Percentiles rank a stretch among this genome's conserved stretches.
phyloP scores from a whole-genome alignment of 1,140 invertebrate species.

The Rhizoglyphus robini region DNA sequence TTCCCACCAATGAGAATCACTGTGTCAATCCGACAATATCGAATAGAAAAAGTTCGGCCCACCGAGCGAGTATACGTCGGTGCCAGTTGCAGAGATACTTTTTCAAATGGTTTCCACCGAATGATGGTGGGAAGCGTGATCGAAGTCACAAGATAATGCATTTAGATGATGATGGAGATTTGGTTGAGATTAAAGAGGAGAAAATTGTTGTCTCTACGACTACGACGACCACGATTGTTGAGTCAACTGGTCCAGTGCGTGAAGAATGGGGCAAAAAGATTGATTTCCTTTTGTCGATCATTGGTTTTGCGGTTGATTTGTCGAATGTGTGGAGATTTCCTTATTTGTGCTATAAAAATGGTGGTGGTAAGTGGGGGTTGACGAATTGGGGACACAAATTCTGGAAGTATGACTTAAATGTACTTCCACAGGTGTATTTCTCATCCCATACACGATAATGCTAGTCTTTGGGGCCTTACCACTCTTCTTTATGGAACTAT shows the following conservation, averaged over 20 bases:
- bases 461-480: constrained; percentile 42
- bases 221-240: background rate
- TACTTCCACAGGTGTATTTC: constrained; percentile 41
- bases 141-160: background rate
- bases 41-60: background rate
- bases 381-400: background rate
- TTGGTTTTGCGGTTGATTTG: constrained; percentile 71
- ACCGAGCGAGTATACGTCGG: background rate
- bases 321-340: constrained; percentile 69
- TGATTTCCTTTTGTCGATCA: constrained; percentile 70
- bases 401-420: background rate
- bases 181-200: background rate
- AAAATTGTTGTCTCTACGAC: background rate
- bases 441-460: constrained; percentile 45
- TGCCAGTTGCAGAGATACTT: background rate
- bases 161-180: background rate
- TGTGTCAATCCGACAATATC: background rate
- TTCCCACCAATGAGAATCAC: background rate
- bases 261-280: constrained; percentile 54
- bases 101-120: background rate
- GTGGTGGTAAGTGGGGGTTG: constrained; percentile 44
- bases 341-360: constrained; percentile 65
- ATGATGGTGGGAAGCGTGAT: background rate
- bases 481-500: constrained; percentile 46
- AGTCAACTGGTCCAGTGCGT: constrained; percentile 18